Percentiles rank a stretch among this genome's conserved stretches.
These are phyloP conservation scores for Mimas tiliae DNA, from an alignment of 2,888 invertebrate genomes.

Conservation along the genomic window DNA sequence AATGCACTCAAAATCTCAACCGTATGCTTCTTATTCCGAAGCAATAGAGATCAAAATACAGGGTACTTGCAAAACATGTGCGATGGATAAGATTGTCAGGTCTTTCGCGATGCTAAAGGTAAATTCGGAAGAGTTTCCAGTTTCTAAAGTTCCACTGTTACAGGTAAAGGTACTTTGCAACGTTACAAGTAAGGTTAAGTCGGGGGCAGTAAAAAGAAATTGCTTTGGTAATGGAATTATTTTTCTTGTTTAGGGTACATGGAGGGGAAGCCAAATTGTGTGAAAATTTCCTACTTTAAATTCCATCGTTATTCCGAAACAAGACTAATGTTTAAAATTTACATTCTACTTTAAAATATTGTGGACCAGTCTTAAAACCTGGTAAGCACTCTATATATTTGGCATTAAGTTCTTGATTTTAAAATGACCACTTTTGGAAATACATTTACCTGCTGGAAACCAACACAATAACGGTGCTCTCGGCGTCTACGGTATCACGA, in stretches of 20 bases:
- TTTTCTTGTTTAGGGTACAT: constrained; percentile 41
- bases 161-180: constrained; percentile 48
- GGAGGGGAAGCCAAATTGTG: constrained; percentile 20
- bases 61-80: not conserved
- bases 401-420: too few relatives aligned
- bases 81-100: constrained; percentile 31
- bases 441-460: too few relatives aligned
- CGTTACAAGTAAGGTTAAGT: constrained; percentile 49
- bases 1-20: constrained; percentile 24
- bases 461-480: too few relatives aligned
- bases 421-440: too few relatives aligned
- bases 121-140: constrained; percentile 75
- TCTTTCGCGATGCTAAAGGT: constrained; percentile 71
- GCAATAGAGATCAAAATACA: constrained; percentile 44
- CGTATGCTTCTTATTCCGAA: constrained; percentile 30
- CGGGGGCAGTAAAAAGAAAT: constrained; percentile 63
- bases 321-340: not conserved
- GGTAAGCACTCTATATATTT: not conserved
- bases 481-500: too few relatives aligned
- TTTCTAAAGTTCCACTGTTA: constrained; percentile 60
- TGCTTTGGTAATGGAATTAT: constrained; percentile 63
- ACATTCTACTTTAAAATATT: not conserved
- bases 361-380: not conserved
- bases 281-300: constrained; percentile 19
- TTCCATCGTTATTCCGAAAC: constrained; percentile 10